A percentile compares a stretch with the other conserved stretches of the same genome.
Evolutionary conservation across 2,113 vertebrate species (phyloP).

Genomic region (human): DNA sequence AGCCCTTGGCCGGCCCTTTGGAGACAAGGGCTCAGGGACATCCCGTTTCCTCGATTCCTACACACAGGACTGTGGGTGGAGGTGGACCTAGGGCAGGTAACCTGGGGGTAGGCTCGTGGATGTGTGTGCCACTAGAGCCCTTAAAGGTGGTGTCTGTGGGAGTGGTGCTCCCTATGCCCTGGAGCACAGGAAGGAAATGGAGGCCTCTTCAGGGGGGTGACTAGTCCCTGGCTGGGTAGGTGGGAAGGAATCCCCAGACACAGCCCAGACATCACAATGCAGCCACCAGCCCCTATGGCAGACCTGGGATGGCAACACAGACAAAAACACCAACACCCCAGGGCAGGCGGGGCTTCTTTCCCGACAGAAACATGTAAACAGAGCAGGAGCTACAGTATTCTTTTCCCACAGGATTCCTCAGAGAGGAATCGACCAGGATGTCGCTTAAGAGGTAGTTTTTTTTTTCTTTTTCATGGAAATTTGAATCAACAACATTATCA

Average conservation of each 20-base stretch:
- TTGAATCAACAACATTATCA: slow-evolving; percentile 88
- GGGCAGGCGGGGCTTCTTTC: slow-evolving; percentile 38
- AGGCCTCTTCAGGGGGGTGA: slow-evolving; percentile 24
- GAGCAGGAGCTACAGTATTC: slow-evolving; percentile 80
- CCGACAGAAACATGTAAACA: slow-evolving; percentile 69
- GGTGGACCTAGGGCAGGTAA: background rate
- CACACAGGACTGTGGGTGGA: slow-evolving; percentile 29
- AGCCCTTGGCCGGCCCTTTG: slow-evolving; percentile 74
- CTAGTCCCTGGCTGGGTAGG: slow-evolving; percentile 9
- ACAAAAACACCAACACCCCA: slow-evolving; percentile 64
- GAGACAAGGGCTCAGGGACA: slow-evolving; percentile 76
- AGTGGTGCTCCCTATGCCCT: background rate
- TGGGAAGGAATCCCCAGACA: slow-evolving; percentile 55
- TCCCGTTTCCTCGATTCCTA: slow-evolving; percentile 60
- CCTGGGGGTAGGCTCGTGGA: background rate
- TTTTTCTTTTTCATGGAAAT: slow-evolving; percentile 84
- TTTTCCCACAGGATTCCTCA: slow-evolving; percentile 86
- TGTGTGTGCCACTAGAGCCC: background rate
- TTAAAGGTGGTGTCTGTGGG: background rate
- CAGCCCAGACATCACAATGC: slow-evolving; percentile 67
- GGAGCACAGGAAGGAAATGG: background rate
- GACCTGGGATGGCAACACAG: slow-evolving; percentile 59
- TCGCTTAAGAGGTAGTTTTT: slow-evolving; percentile 95
- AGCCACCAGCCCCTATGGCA: slow-evolving; percentile 59
- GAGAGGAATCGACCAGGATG: slow-evolving; percentile 87